Conservation (phyloP, 2,888 invertebrate species). For the Entomobrya proxima region DNA sequence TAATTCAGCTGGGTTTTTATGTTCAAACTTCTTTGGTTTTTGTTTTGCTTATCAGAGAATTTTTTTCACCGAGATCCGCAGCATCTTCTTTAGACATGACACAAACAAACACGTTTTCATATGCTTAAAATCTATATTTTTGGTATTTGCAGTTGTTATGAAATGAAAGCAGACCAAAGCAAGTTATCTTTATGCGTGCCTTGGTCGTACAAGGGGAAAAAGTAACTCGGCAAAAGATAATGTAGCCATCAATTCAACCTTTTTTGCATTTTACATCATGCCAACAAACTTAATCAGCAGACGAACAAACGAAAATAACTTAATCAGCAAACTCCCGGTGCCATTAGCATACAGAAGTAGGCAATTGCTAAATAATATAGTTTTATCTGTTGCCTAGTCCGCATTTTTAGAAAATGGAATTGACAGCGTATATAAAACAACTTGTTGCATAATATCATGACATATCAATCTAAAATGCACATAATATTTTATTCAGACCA, state of each 20-base stretch:
- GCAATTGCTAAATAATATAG: no score
- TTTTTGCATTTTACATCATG: constrained; percentile 14
- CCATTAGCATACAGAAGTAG: neutral
- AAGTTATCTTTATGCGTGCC: constrained; percentile 1
- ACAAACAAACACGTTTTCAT: constrained; percentile 21
- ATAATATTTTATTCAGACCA: no score
- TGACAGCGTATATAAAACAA: neutral
- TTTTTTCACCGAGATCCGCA: neutral
- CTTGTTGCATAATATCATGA: constrained; percentile 9
- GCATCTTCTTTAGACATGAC: constrained; percentile 22
- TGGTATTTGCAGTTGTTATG: neutral
- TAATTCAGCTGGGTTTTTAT: no score
- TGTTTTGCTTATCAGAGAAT: no score
- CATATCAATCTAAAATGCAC: no score
- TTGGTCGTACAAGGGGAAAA: neutral
- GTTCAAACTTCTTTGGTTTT: no score
- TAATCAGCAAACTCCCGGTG: neutral
- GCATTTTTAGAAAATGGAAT: neutral
- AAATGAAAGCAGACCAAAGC: neutral
- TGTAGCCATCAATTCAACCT: neutral
- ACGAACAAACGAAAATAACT: constrained; percentile 36
- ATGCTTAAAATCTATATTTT: neutral
- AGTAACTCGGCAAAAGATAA: neutral
- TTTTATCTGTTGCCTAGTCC: neutral
- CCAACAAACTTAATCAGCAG: no score